Evolutionary conservation across 2,797 vertebrate genomes (phyloP), one percentile per base, ranked within the genome.

Genomic region (Crocodylus rhombifer): DNA sequence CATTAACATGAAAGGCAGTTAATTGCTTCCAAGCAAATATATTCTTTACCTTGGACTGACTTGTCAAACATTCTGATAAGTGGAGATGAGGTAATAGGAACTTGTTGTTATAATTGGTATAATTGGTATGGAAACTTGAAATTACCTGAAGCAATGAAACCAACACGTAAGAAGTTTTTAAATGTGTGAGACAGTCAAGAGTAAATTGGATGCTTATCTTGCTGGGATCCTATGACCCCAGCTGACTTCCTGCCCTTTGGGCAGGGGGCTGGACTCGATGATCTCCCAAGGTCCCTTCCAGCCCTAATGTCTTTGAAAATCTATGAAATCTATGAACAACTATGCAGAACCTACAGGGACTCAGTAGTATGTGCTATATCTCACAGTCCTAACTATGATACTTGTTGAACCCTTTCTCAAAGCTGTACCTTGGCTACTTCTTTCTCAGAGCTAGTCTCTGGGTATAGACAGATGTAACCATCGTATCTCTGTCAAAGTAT

Each of bases 61-160:
- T 78, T 75, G 63, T 84, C 30, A 80, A 42, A 82, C 15, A 74
- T 55, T 63, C 67, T n/a, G 62, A 15, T 74, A 67, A 77, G 23
- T 33, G 21, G 67, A 61, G 23, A 17, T 77, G 21, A 77, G 60
- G 57, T 16, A 23, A 62, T 36, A 23, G 64, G 65, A 74, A 62
- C 65, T 8, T 1, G 25, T 57, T 80, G 1, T 67, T 80, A 57
- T 0, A 1, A 28, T 51, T 36, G 28, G 58, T 80, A 14, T 8
- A 1, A 28, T 51, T 36, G 28, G 58, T 80, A 14, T 8, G 69
- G 61, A 57, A 90, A 57, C n/a, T 25, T n/a, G 15, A 80, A 21
- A 17, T 71, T 88, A 30, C 14, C 51, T 25, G 69, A 83, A 88
- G 14, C n/a, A 76, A 36, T 61, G 55, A 84, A 84, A 83, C 63